Evolutionary conservation across 2,888 invertebrate genomes (phyloP).

Genomic region (Epiperipatus broadwayi): DNA sequence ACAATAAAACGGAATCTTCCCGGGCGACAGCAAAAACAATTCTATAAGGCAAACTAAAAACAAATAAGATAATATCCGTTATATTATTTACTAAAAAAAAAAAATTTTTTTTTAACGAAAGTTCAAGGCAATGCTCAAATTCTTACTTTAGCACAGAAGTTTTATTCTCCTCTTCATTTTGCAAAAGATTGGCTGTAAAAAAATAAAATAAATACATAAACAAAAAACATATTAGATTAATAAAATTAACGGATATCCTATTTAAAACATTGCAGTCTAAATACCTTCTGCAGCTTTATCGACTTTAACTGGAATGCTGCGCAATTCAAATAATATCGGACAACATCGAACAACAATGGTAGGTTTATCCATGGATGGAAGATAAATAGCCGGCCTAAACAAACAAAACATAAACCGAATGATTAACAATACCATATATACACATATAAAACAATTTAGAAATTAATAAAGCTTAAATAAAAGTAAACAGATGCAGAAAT

Average conservation of each 20-base stretch:
- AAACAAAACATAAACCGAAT: constrained; percentile 12
- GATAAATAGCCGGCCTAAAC: constrained; percentile 50
- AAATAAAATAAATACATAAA: no score
- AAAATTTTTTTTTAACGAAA: no score
- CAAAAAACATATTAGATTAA: no score
- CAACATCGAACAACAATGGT: constrained; percentile 66
- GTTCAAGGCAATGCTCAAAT: no score
- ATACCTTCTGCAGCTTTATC: not conserved
- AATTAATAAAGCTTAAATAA: not conserved
- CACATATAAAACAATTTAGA: not conserved
- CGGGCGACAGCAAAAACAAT: constrained; percentile 81
- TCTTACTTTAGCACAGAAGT: no score
- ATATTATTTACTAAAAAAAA: constrained; percentile 5
- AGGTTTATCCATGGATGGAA: constrained; percentile 58
- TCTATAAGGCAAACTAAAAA: constrained; percentile 44
- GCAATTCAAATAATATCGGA: constrained; percentile 47
- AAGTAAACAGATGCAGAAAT: not conserved
- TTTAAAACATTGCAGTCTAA: no score
- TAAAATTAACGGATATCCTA: no score
- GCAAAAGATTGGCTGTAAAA: no score
- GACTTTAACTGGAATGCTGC: constrained; percentile 19
- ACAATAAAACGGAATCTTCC: constrained; percentile 56
- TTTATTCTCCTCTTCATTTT: constrained; percentile 14
- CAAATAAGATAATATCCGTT: not conserved
- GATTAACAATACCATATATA: not conserved